These are phyloP conservation scores for Atherix ibis DNA, from an alignment of 2,888 invertebrate genomes.

Conservation along the genomic window DNA sequence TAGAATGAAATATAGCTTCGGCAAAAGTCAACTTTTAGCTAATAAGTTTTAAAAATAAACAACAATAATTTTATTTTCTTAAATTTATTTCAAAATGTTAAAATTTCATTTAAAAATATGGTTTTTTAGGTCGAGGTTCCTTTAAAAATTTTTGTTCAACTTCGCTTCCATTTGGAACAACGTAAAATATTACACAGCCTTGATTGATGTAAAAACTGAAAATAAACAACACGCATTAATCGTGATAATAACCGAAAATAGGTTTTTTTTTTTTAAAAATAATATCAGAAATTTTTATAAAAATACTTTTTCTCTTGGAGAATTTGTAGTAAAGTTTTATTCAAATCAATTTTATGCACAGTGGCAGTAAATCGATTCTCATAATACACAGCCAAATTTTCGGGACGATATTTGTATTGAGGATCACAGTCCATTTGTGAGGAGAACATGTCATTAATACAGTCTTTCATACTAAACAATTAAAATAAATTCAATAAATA, in stretches of 20 bases:
- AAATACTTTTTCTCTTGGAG: conserved; percentile 36
- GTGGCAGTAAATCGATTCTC: conserved; percentile 46
- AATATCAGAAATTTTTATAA: too few relatives aligned
- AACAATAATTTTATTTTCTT: too few relatives aligned
- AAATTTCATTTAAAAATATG: conserved; percentile 12
- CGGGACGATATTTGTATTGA: conserved; percentile 42
- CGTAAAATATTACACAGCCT: conserved; percentile 27
- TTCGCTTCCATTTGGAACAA: conserved; percentile 23
- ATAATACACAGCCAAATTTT: conserved; percentile 53
- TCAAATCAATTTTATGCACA: conserved; percentile 41
- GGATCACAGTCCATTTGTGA: conserved; percentile 59
- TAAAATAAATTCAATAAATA: conserved; percentile 9
- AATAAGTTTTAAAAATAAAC: too few relatives aligned
- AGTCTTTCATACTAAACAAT: conserved; percentile 38
- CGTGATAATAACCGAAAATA: too few relatives aligned
- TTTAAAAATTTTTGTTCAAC: conserved; percentile 26
- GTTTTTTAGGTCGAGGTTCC: conserved; percentile 20
- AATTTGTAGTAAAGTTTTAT: conserved; percentile 41
- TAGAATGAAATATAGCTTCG: too few relatives aligned
- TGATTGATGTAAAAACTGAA: conserved; percentile 21
- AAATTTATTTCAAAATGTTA: background rate
- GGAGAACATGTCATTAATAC: conserved; percentile 49
- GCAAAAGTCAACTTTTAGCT: too few relatives aligned
- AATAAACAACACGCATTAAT: too few relatives aligned
- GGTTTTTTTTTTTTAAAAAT: too few relatives aligned